These are phyloP conservation scores for Protonibea diacanthus DNA, from an alignment of 2,797 vertebrate genomes.

Conservation along the genomic window DNA sequence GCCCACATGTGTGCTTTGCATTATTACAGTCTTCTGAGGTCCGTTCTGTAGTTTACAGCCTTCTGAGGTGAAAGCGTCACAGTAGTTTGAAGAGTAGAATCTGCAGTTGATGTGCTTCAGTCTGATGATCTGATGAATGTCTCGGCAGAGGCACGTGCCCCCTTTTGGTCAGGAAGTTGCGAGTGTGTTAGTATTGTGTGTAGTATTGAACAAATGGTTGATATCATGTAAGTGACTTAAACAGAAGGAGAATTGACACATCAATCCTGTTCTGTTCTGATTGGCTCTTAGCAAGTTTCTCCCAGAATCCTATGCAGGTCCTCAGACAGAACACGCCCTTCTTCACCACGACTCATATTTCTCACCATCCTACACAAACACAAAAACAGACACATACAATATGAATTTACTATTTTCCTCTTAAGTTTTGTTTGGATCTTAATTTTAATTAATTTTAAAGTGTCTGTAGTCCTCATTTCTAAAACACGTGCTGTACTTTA, in stretches of 20 bases:
- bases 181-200: constrained; percentile 15
- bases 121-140: constrained; percentile 15
- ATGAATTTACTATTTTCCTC: background rate
- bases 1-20: constrained; percentile 46
- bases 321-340: constrained; percentile 88
- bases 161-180: constrained; percentile 32
- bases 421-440: background rate
- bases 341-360: constrained; percentile 91
- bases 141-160: constrained; percentile 10
- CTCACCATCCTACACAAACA: constrained; percentile 87
- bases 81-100: constrained; percentile 26
- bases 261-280: constrained; percentile 47
- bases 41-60: constrained; percentile 32
- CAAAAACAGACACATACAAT: background rate
- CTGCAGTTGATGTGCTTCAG: constrained; percentile 59
- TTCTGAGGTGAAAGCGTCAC: constrained; percentile 42
- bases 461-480: background rate
- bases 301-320: constrained; percentile 91
- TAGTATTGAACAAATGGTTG: background rate
- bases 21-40: constrained; percentile 49
- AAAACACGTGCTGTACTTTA: constrained; percentile 64
- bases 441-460: constrained; percentile 1
- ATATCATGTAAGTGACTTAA: constrained; percentile 13
- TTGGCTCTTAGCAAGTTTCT: constrained; percentile 77
- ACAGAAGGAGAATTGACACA: constrained; percentile 9